Percentiles rank a stretch among this genome's conserved stretches.
Conservation (phyloP, 2,113 vertebrate genomes). For the Anser brachyrhynchus region DNA sequence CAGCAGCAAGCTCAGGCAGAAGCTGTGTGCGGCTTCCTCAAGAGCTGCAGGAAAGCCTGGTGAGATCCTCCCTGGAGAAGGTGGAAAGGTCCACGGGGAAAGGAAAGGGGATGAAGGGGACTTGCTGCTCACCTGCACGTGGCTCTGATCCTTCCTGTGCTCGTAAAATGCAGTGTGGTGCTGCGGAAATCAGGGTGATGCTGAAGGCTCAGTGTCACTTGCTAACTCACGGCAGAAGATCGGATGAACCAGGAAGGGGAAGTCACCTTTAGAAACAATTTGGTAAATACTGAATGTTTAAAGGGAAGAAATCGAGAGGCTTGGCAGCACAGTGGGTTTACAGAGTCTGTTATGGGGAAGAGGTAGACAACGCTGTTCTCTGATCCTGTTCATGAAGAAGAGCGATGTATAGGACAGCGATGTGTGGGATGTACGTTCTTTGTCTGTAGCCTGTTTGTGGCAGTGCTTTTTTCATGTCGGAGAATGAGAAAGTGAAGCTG, state of each 20-base stretch:
- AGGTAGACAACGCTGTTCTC: neutral
- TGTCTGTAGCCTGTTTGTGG: neutral
- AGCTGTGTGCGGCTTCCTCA: neutral
- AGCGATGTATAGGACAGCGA: neutral
- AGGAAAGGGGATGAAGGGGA: neutral
- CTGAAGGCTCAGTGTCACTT: fast-evolving
- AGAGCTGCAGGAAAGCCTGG: neutral
- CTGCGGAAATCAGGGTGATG: fast-evolving
- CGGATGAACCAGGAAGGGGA: neutral
- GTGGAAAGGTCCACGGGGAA: neutral
- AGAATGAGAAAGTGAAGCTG: slow-evolving; percentile 52
- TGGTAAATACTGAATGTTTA: neutral
- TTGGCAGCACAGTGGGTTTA: neutral
- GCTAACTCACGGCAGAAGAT: neutral
- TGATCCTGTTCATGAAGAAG: neutral
- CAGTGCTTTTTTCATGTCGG: slow-evolving; percentile 18
- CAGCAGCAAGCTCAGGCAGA: fast-evolving
- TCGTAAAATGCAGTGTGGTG: neutral
- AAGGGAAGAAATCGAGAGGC: neutral
- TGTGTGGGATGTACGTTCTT: neutral
- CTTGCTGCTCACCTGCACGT: fast-evolving
- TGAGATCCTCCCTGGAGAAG: neutral
- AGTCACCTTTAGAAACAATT: neutral
- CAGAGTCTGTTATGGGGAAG: neutral
- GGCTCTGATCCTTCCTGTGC: neutral